Evolutionary conservation across 2,888 invertebrate genomes (phyloP), one percentile per base, ranked within the genome.

Genomic region (Agrilus biguttatus): DNA sequence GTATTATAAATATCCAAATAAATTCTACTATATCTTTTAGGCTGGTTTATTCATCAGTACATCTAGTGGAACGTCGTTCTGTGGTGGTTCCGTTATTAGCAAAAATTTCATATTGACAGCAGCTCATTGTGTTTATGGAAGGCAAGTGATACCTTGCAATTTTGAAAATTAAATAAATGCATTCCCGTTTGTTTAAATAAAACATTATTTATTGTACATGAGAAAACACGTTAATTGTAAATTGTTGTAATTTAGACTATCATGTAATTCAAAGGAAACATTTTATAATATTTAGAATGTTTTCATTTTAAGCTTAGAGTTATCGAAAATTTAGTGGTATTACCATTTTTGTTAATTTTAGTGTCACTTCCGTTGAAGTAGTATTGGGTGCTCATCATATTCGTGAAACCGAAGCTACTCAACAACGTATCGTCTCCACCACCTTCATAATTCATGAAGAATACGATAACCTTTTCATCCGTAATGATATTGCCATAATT

Each of bases 51-150:
- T 41, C 14, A 12, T 41, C 6, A n/a, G 13, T 32, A 21, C 34
- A 7, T 19, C 33, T 19, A 36, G 32, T 34, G 65, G 66, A 44
- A 48, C 68, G 23, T 71, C 70, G 0, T 73, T 73, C 60, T 73
- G 73, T 46, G 73, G 73, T 2, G 72, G 70, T 2, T 62, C 71
- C 0, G 59, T 73, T 13, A 53, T 73, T 8, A 62, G 65, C 44
- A 59, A 51, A 6, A 61, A 67, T 47, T 71, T 68, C 68, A 65
- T 73, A 40, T 51, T 73, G 36, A 71, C 73, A 0, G 73, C 73
- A 1, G 73, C 73, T 1, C 73, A 73, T 53, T 73, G 73, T 56
- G 69, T 67, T 57, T 70, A 63, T 52, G 69, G 69, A 8, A 8
- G 8, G 23, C 6, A 23, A 6, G 23, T 7, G n/a, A 23, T 23